Percentiles rank a stretch among this genome's conserved stretches.
phyloP scores from a whole-genome alignment of 1,140 invertebrate species.

The Aphelinus atriplicis region DNA sequence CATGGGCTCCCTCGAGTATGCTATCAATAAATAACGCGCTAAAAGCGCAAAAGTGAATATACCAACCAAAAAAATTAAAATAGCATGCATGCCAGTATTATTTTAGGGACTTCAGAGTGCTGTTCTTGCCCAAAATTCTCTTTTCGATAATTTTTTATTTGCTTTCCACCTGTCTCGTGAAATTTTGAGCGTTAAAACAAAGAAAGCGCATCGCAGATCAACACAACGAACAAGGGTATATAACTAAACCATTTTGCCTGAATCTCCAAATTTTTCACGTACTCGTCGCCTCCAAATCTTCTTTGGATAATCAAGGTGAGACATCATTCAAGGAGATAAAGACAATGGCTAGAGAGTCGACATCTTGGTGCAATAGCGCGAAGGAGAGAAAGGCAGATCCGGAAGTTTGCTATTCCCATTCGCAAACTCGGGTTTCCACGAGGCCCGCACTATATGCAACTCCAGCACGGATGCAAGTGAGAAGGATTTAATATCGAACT shows the following conservation, averaged over 20 bases:
- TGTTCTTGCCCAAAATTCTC: too few species aligned
- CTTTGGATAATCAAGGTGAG: slow-evolving; percentile 27
- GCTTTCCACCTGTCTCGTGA: too few species aligned
- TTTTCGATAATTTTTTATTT: too few species aligned
- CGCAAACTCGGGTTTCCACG: slow-evolving; percentile 1
- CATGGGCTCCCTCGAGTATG: too few species aligned
- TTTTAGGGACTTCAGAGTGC: too few species aligned
- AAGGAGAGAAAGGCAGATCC: not conserved
- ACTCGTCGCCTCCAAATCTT: not conserved
- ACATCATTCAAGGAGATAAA: not conserved
- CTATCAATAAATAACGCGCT: too few species aligned
- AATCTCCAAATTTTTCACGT: not conserved
- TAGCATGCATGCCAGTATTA: too few species aligned
- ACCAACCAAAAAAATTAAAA: too few species aligned
- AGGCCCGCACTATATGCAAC: not conserved
- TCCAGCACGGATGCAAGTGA: slow-evolving; percentile 8
- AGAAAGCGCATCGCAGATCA: not conserved
- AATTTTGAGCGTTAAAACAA: not conserved
- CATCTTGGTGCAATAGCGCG: slow-evolving; percentile 19
- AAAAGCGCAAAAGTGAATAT: too few species aligned
- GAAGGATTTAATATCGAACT: slow-evolving; percentile 32
- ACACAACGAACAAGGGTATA: not conserved
- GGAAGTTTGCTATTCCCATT: slow-evolving; percentile 35
- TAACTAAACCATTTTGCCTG: not conserved
- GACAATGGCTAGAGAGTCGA: not conserved